Base-by-base conservation (phyloP, 2,888 invertebrate species). In the Metopia argyrocephala region DNA sequence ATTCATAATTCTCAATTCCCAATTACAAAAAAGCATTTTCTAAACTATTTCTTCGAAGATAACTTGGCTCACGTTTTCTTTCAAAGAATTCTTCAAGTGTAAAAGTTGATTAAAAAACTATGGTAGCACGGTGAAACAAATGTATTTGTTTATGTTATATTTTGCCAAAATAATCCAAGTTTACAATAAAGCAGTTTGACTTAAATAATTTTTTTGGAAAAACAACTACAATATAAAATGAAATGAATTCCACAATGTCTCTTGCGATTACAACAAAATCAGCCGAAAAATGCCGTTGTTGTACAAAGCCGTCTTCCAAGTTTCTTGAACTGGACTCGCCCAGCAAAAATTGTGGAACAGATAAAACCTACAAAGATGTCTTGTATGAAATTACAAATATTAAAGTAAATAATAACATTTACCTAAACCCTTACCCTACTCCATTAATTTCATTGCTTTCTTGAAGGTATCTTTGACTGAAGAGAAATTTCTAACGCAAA, bases 221-320 rank as follows among this genome's bases (percentile, higher is more conserved):
- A 20, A 28, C 12, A 54, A 31, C 18, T 23, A 3, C 15, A 7
- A 38, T 31, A 9, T 23, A 45, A 50, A 54, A 62, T 78, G 46
- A 66, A 66, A 78, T 78, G 78, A 78, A 65, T 25, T 25, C 59
- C 31, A 52, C 54, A 31, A 66, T 48, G 27, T 27, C 45, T 27
- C 5, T 38, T 38, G 38, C 46, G n/a, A 12, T 9, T 20, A 56
- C 23, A 18, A 54, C n/a, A 61, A 52, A 68, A 62, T n/a, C 38
- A 38, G 6, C 66, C 12, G 48, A 64, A 64, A 73, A 65, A 69
- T 81, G 81, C 52, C 81, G 74, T n/a, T 81, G 81, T 23, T 81
- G 81, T 48, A 70, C 65, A 46, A 59, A 78, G 54, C 70, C 78
- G 5, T 78, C 81, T 25, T 46, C 69, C n/a, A 81, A 70, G 31